Base-by-base conservation (phyloP, 2,797 vertebrate species). In the Pseudochirops corinnae region DNA sequence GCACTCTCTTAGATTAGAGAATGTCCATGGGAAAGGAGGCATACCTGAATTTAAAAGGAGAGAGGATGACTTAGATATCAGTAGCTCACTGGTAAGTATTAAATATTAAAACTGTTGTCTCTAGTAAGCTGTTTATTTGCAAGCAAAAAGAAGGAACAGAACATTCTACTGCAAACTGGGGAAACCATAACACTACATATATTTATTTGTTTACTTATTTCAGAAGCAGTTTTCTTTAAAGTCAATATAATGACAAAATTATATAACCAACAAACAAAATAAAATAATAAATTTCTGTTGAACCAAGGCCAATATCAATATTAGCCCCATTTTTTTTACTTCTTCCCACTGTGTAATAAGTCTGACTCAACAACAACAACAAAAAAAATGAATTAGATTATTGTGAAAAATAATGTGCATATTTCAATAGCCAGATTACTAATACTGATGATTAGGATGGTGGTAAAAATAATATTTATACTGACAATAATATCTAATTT, bases 1-100 rank as follows among this genome's bases (percentile, higher is more conserved):
- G 95, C 1, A 0, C 82, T 90, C 93, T 0, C 0, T 11, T 58
- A 56, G 14, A 10, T 90, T 90, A 95, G 94, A 74, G 11, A 94
- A 33, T 67, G 31, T 96, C 93, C 28, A 90, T 14, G 31, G 31
- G 0, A 92, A 95, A 96, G 14, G 53, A 92, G 95, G 5, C 11
- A 4, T 14, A 90, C 1, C 0, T 12, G 55, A 95, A 2, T 5
- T 10, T 14, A 94, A 97, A 96, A 24, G 3, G 67, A 95, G 2
- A 7, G 91, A 62, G 92, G 82, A 11, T 67, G 53, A 11, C 31
- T 0, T 94, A 7, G 1, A 52, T 53, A 74, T 18, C 55, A 62
- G 18, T 0, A 5, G 57, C 56, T 55, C 56, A 91, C 57, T 92
- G 56, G 46, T 92, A 90, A 95, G 62, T 60, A 95, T 52, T 10